Percentiles rank a stretch among this genome's conserved stretches.
Evolutionary conservation across 2,113 vertebrate species (phyloP).

Genomic region (Barbus barbus): DNA sequence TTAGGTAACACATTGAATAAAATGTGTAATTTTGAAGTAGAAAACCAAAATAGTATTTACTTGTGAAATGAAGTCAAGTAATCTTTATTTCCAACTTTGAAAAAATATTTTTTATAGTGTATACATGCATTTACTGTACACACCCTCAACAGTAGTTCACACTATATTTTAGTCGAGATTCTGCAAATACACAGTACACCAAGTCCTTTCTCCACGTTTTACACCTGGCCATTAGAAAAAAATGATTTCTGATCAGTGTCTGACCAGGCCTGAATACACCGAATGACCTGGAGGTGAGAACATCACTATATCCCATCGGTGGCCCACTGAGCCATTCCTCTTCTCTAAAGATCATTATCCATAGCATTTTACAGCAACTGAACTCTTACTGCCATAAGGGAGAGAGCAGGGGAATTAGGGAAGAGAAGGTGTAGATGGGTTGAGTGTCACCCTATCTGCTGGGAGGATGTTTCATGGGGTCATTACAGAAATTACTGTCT

Average conservation of each 20-base stretch:
- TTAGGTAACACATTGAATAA: too few species aligned
- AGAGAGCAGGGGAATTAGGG: slow-evolving; percentile 14
- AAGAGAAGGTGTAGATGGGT: slow-evolving; percentile 9
- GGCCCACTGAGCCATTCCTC: slow-evolving; percentile 50
- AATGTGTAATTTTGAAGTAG: too few species aligned
- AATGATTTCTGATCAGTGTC: slow-evolving; percentile 69
- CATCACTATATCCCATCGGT: slow-evolving; percentile 32
- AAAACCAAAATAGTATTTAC: too few species aligned
- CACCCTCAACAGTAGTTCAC: background rate
- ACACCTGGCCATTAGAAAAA: slow-evolving; percentile 57
- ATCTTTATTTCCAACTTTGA: too few species aligned
- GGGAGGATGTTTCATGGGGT: slow-evolving; percentile 17
- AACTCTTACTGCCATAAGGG: slow-evolving; percentile 54
- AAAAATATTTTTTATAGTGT: too few species aligned
- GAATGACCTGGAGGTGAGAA: slow-evolving; percentile 69
- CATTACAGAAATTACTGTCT: slow-evolving; percentile 31
- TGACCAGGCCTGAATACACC: slow-evolving; percentile 65
- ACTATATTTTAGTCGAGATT: background rate
- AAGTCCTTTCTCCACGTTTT: slow-evolving; percentile 35
- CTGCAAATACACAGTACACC: slow-evolving; percentile 30
- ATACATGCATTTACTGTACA: background rate
- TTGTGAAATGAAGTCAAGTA: too few species aligned
- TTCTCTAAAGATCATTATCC: slow-evolving; percentile 67
- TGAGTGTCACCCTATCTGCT: slow-evolving; percentile 8
- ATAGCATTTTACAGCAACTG: slow-evolving; percentile 70